Conservation (phyloP, 2,888 invertebrate genomes). For the Magallana nippona region DNA sequence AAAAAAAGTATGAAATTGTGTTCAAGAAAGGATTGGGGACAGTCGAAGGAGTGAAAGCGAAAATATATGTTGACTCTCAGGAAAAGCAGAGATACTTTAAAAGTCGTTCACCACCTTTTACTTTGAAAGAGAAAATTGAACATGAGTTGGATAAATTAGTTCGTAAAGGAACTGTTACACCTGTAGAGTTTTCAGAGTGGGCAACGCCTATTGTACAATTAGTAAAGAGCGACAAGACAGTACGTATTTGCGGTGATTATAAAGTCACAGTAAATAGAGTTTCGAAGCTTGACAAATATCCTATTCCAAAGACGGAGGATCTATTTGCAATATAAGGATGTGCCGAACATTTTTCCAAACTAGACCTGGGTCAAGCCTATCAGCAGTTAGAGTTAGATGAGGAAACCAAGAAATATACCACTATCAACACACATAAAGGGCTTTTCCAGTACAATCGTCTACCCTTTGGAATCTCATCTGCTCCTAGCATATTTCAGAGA, state of each 20-base stretch:
- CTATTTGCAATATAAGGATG: conserved; percentile 41
- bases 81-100: too few relatives aligned
- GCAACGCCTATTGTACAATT: too few relatives aligned
- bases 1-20: too few relatives aligned
- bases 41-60: too few relatives aligned
- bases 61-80: too few relatives aligned
- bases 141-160: too few relatives aligned
- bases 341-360: conserved; percentile 34
- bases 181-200: too few relatives aligned
- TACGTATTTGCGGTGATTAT: conserved; percentile 45
- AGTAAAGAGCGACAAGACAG: neutral
- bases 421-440: conserved; percentile 62
- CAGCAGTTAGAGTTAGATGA: conserved; percentile 55
- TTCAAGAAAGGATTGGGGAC: too few relatives aligned
- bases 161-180: too few relatives aligned
- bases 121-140: too few relatives aligned
- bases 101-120: too few relatives aligned
- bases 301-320: conserved; percentile 47
- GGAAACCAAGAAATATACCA: conserved; percentile 49
- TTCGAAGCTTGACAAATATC: conserved; percentile 47
- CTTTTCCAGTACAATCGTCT: conserved; percentile 62
- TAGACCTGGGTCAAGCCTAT: conserved; percentile 65
- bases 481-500: conserved; percentile 59
- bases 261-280: conserved; percentile 44
- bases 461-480: conserved; percentile 59